Percentiles rank a stretch among this genome's conserved stretches.
These are phyloP conservation scores for Chromoteleia sp. DNA, from an alignment of 2,888 invertebrate genomes.

Conservation along the genomic window DNA sequence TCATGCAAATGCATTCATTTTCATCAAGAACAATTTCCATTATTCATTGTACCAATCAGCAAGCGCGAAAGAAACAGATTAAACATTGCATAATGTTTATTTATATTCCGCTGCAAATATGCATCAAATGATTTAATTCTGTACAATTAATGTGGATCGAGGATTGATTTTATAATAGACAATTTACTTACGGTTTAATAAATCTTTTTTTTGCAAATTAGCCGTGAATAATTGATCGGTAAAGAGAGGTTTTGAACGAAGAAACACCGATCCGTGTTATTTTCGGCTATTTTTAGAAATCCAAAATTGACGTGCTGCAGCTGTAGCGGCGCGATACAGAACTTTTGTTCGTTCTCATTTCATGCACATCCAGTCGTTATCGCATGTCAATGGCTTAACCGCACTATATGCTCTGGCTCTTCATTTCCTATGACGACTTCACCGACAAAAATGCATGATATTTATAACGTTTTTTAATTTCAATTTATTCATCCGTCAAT, in stretches of 20 bases:
- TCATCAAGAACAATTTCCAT: constrained; percentile 33
- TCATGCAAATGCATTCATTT: constrained; percentile 34
- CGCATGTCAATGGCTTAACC: constrained; percentile 65
- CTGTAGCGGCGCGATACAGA: constrained; percentile 45
- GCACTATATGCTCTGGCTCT: constrained; percentile 39
- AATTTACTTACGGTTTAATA: too few species aligned
- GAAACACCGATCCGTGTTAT: too few species aligned
- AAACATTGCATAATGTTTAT: constrained; percentile 44
- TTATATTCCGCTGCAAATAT: constrained; percentile 15
- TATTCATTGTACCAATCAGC: constrained; percentile 46
- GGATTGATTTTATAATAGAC: too few species aligned
- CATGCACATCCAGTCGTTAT: constrained; percentile 60
- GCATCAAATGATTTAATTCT: constrained; percentile 13
- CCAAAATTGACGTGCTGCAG: constrained; percentile 59
- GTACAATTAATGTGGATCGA: too few species aligned
- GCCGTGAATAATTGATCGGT: too few species aligned
- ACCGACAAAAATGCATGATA: constrained; percentile 52
- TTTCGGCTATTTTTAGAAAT: constrained; percentile 62
- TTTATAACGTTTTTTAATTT: constrained; percentile 58
- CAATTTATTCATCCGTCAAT: constrained; percentile 49
- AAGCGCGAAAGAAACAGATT: constrained; percentile 40
- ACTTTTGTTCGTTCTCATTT: constrained; percentile 67
- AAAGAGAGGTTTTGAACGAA: too few species aligned
- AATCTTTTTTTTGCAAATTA: too few species aligned
- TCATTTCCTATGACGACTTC: constrained; percentile 57